Evolutionary conservation across 37 sponge, comb jelly and placozoan species (phyloP).

Genomic region (Aplysina aerophoba): DNA sequence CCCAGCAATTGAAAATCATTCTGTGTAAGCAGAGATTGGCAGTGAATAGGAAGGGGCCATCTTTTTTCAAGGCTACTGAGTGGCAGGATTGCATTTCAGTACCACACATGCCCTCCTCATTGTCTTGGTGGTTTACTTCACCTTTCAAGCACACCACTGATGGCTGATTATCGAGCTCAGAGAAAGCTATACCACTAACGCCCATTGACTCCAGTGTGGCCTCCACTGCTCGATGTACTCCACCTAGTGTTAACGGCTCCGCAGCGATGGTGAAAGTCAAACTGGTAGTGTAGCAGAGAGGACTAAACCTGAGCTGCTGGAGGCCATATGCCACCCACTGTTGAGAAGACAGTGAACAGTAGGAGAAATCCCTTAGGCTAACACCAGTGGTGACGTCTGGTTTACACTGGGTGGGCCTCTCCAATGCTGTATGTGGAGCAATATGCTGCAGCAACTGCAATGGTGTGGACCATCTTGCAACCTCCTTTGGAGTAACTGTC

Average conservation of each 20-base stretch:
- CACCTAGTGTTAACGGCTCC: not conserved
- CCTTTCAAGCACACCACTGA: not conserved
- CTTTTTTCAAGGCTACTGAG: too few species aligned
- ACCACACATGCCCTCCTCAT: too few species aligned
- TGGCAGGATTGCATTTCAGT: too few species aligned
- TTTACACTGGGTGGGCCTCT: too few species aligned
- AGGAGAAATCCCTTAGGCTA: not conserved
- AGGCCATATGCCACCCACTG: not conserved
- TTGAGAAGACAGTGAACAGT: not conserved
- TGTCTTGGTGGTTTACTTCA: too few species aligned
- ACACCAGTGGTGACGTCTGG: not conserved
- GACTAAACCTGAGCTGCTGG: not conserved
- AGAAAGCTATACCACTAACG: not conserved
- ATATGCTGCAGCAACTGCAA: not conserved
- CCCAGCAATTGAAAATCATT: conserved; percentile 1
- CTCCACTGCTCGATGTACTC: not conserved
- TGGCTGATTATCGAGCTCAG: not conserved
- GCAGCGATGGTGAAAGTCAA: not conserved
- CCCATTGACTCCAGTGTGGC: not conserved
- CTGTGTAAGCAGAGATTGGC: not conserved
- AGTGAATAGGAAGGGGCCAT: not conserved
- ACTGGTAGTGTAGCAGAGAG: not conserved
- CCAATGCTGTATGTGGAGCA: not conserved
- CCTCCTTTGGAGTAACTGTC: not conserved
- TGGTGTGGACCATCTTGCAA: not conserved